Evolutionary conservation across 2,113 vertebrate genomes (phyloP).

Genomic region (Brachyhypopomus gauderio): DNA sequence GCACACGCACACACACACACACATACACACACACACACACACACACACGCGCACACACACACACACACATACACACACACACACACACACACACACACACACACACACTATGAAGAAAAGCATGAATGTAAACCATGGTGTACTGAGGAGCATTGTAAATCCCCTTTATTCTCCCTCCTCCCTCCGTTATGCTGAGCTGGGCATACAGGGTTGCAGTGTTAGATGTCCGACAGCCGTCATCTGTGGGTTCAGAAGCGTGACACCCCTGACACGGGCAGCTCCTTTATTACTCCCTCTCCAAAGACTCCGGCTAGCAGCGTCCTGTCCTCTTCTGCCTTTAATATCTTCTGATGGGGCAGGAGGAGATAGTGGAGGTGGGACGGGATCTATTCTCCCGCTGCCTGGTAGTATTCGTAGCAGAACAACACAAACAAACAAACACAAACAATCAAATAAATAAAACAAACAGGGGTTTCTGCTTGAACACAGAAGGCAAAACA

Average conservation of each 20-base stretch:
- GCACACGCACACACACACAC: constrained; percentile 3
- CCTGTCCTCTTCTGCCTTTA: constrained; percentile 54
- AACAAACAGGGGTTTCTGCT: constrained; percentile 34
- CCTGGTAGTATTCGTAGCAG: constrained; percentile 56
- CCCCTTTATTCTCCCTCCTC: constrained; percentile 49
- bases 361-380: constrained; percentile 42
- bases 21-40: constrained; percentile 7
- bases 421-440: constrained; percentile 20
- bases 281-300: constrained; percentile 58
- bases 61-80: constrained; percentile 1
- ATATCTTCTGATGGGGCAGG: constrained; percentile 59
- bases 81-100: constrained; percentile 1
- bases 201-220: constrained; percentile 43
- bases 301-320: constrained; percentile 47
- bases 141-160: constrained; percentile 43
- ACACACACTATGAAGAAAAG: constrained; percentile 40
- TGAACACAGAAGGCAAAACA: constrained; percentile 41
- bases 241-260: constrained; percentile 62
- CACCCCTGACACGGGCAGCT: constrained; percentile 57
- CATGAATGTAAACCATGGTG: constrained; percentile 48
- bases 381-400: constrained; percentile 40
- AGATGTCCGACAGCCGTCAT: constrained; percentile 59
- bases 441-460: not conserved
- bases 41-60: too few relatives aligned
- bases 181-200: constrained; percentile 57